phyloP scores from a whole-genome alignment of 2,797 vertebrate species.

The Macrochelys suwanniensis region DNA sequence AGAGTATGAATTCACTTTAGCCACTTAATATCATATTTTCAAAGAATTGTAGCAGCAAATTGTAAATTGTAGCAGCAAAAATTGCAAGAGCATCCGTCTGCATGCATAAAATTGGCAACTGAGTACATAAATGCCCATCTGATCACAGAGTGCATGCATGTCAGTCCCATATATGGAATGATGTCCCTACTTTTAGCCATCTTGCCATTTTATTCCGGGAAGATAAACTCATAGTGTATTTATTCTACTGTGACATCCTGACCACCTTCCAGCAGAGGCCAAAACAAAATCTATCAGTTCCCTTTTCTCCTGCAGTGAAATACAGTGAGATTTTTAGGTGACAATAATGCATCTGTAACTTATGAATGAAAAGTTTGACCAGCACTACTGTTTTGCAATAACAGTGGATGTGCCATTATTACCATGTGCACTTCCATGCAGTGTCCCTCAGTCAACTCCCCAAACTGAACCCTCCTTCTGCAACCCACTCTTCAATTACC shows the following conservation, averaged over 20 bases:
- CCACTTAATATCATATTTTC: conserved; percentile 27
- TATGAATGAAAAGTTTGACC: not conserved
- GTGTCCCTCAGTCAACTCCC: not conserved
- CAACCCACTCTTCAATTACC: not conserved
- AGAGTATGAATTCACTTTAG: conserved; percentile 10
- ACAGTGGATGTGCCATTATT: not conserved
- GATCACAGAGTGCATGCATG: accelerated
- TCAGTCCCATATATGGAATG: not conserved
- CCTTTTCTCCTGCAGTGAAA: not conserved
- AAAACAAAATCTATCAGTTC: not conserved
- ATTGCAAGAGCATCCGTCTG: not conserved
- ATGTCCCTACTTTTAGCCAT: not conserved
- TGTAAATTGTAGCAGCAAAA: not conserved
- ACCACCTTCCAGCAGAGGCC: not conserved
- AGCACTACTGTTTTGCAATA: not conserved
- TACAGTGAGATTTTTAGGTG: not conserved
- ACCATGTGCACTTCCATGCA: not conserved
- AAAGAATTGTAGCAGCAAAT: not conserved
- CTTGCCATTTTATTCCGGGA: not conserved
- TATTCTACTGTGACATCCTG: not conserved
- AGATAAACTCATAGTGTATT: not conserved
- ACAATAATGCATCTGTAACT: accelerated
- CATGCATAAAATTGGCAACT: not conserved
- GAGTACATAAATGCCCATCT: not conserved
- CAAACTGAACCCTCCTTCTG: not conserved